Base-by-base conservation (phyloP, 2,888 invertebrate genomes). In the Gastracanthus pulcherrimus region DNA sequence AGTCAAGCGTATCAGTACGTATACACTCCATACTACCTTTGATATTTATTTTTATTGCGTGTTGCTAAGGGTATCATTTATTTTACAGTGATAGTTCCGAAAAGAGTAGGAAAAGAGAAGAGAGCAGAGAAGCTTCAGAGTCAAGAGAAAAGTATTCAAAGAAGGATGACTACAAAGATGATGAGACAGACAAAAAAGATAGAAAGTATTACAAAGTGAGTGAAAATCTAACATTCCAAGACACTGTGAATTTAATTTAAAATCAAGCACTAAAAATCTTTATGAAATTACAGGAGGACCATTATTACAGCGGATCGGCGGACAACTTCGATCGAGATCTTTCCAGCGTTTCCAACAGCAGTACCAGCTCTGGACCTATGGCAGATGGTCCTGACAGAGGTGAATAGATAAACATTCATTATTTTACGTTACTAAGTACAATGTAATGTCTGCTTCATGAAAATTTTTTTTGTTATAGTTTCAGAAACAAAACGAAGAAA, bases 401-500 rank as follows among this genome's bases (percentile, higher is more conserved):
- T 94, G 74, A 62, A 62, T 70, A 60, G 72, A 41, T 70, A 71
- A 70, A 19, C 38, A 67, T 67, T 26, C 26, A 48, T 76, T 51
- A 67, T 74, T 11, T 75, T 29, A 26, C 71, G 74, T 76, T 64
- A 51, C n/a, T 51, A 41, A 60, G 16, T 71, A n/a, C 3, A 70
- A 71, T 58, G 48, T 48, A 70, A 69, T 48, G 9, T 64, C 41
- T 70, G n/a, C 38, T 34, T 71, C 66, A 76, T 75, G n/a, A 51
- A 6, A 45, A 66, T 71, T 75, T 72, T 48, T n/a, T 29, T 75
- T 69, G n/a, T 76, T 76, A 69, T 13, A 38, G 41, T 91, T 89
- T 75, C 93, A 95, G 97, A 97, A 92, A 93, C 94, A 88, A 97
- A 97, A 93, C 94, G 97, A 92, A 95, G 97, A 93, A 97, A 97